Percentiles rank a stretch among this genome's conserved stretches.
These are phyloP conservation scores for Phrynocephalus forsythii DNA, from an alignment of 2,797 vertebrate genomes.

Conservation along the genomic window DNA sequence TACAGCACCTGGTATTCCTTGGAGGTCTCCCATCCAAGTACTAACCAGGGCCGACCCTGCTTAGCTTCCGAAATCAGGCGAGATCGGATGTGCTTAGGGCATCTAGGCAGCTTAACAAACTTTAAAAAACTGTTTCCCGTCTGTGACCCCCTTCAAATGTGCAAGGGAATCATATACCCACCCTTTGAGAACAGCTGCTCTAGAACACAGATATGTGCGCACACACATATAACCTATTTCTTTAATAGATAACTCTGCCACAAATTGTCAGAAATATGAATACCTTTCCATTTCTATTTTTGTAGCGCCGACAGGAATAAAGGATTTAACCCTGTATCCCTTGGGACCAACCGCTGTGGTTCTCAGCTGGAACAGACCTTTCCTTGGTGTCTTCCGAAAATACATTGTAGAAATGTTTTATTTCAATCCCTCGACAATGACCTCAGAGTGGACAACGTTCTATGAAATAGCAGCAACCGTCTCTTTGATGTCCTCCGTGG, in stretches of 20 bases:
- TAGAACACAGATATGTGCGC: neutral
- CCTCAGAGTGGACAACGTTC: slow-evolving; percentile 95
- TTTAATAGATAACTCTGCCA: neutral
- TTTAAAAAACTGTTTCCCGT: too few relatives aligned
- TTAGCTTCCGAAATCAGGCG: too few relatives aligned
- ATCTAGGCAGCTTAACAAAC: too few relatives aligned
- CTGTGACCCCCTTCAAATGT: too few relatives aligned
- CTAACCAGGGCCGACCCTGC: too few relatives aligned
- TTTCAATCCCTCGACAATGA: slow-evolving; percentile 92
- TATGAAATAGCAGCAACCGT: slow-evolving; percentile 93
- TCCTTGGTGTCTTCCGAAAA: slow-evolving; percentile 91
- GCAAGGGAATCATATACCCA: too few relatives aligned
- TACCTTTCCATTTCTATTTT: slow-evolving; percentile 40
- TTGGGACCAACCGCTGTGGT: slow-evolving; percentile 90
- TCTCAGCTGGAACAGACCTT: slow-evolving; percentile 93
- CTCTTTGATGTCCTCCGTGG: slow-evolving; percentile 91
- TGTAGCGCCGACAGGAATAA: slow-evolving; percentile 91
- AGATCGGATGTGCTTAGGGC: too few relatives aligned
- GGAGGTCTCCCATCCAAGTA: too few relatives aligned
- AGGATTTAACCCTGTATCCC: slow-evolving; percentile 88
- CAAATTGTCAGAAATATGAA: fast-evolving
- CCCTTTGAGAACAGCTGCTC: too few relatives aligned
- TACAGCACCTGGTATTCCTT: too few relatives aligned
- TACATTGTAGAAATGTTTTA: slow-evolving; percentile 96
- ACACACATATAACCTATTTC: neutral